Base-by-base conservation (phyloP, 2,797 vertebrate genomes). In the Enteromius viviparus region DNA sequence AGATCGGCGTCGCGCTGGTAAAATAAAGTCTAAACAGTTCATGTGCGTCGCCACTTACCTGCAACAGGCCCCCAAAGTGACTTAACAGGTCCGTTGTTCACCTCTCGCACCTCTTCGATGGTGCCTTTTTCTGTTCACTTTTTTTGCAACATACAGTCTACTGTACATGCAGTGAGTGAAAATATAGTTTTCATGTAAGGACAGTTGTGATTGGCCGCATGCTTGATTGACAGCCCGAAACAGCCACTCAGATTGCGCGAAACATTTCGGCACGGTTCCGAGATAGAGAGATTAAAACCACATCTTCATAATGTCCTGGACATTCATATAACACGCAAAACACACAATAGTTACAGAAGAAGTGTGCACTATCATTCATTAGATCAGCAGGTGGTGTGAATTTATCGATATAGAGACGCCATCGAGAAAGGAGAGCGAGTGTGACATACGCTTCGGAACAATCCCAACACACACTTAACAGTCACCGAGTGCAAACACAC, bases 151-250 rank as follows among this genome's bases (percentile, higher is more conserved):
- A 91, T 90, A 92, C 92, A 89, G 89, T 95, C 92, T 91, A 95
- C 93, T 93, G 92, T 93, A 92, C 93, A 93, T 92, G 91, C 93
- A 95, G 90, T 88, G 91, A 92, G 90, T 86, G 94, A 93, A 94
- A 93, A 95, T 92, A 94, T 91, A 93, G 92, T 90, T 89, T 91
- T 89, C 93, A 95, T 96, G 95, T 92, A 95, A 95, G 91, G 80
- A 90, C 69, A 89, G 32, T 83, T 85, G 85, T 93, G 93, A 97
- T 95, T 98, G 97, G 96, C 85, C 91, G 29, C 15, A 40, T 1
- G 42, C 8, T 71, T 97, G 96, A 98, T 78, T 66, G 96, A 94
- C 95, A 91, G 93, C 5, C 32, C 0, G 1, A 1, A 9, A 32
- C 87, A 85, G 88, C 96, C 96, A 97, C 89, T 93, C 88, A 93